Conservation (phyloP, 2,888 invertebrate genomes). For the Smittia aterrima region DNA sequence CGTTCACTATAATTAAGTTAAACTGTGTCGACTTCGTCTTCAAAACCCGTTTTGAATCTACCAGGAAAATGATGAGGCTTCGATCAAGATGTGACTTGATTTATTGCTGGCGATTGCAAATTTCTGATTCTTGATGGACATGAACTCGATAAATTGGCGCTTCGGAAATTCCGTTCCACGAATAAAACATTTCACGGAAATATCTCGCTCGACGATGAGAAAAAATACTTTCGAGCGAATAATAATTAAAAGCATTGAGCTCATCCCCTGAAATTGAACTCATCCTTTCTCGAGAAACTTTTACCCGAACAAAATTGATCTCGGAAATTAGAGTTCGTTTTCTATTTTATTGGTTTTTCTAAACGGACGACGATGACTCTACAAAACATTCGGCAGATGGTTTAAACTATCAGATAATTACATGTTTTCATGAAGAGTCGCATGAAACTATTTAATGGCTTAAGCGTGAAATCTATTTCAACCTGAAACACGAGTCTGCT, state of each 20-base stretch:
- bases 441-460: too few relatives aligned
- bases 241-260: background rate
- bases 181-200: conserved; percentile 5
- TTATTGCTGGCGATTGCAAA: conserved; percentile 16
- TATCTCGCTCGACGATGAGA: background rate
- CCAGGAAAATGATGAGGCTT: background rate
- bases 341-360: conserved; percentile 27
- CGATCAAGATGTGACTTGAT: conserved; percentile 11
- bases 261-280: background rate
- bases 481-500: too few relatives aligned
- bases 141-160: background rate
- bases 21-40: conserved; percentile 24
- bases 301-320: background rate
- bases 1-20: conserved; percentile 27
- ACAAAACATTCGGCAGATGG: background rate
- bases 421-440: background rate
- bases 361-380: background rate
- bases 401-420: background rate
- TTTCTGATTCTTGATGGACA: conserved; percentile 23
- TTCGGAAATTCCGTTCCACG: background rate
- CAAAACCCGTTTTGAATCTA: background rate
- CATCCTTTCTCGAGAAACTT: conserved; percentile 9
- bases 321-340: background rate
- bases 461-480: too few relatives aligned
- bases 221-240: background rate